Base-by-base conservation (phyloP, 2,797 vertebrate genomes). In the Galaxias olidus region DNA sequence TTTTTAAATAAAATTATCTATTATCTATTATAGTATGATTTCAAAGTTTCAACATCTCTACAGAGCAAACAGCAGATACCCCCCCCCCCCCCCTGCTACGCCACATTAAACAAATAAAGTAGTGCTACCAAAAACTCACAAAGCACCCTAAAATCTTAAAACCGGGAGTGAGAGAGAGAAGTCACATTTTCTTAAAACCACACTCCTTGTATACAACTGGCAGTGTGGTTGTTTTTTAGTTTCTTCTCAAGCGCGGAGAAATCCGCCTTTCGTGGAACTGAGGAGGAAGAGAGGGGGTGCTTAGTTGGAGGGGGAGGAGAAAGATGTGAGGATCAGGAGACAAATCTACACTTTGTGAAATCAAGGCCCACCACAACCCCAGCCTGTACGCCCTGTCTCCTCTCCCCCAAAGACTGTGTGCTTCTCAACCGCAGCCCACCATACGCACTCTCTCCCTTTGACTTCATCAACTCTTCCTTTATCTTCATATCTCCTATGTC, bases 181-280 rank as follows among this genome's bases (percentile, higher is more conserved):
- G 20, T n/a, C 17, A 42, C 63, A 59, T 74, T 10, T 80, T 69
- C 69, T 62, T 78, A 78, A 70, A 84, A 85, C 85, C 86, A 76
- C 84, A 87, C 69, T 63, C 58, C 81, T 69, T 42, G 64, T 75
- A 66, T 63, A 69, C 75, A 72, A 64, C 73, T 7, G 71, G 6
- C 12, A 75, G 76, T 89, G 77, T 77, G 86, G 88, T 90, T 68
- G 2, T 82, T 73, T 69, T 60, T 73, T 81, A 67, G 62, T 72
- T 50, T 79, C 41, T 56, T 18, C 67, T 71, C 20, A 74, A 88
- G 89, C 79, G 86, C 49, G 83, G 72, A 88, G 87, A 90, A 88
- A 91, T 92, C 90, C 87, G 92, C 84, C 90, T 92, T 93, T 93
- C 90, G 91, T 91, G 89, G 91, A 93, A 93, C 84, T 79, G 70